A percentile compares a stretch with the other conserved stretches of the same genome.
Evolutionary conservation across 1,140 invertebrate genomes (phyloP).

Genomic region (Pentalonia nigronervosa): DNA sequence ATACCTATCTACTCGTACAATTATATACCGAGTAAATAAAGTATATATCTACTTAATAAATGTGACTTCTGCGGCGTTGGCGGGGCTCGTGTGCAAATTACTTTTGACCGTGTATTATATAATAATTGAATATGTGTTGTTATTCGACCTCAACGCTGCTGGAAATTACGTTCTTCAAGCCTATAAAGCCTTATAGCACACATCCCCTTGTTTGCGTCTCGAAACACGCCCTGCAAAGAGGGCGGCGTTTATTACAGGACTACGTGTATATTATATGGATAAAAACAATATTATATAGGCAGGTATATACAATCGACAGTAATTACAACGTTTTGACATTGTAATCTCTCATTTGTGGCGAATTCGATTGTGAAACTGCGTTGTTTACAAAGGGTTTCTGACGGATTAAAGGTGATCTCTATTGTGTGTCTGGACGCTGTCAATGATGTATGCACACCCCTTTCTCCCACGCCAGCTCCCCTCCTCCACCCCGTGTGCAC

Average conservation of each 20-base stretch:
- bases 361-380: slow-evolving; percentile 28
- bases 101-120: background rate
- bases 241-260: too few species aligned
- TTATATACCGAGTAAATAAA: background rate
- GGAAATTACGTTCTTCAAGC: background rate
- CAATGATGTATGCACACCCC: slow-evolving; percentile 8
- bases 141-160: background rate
- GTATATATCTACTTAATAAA: background rate
- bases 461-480: too few species aligned
- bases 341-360: slow-evolving; percentile 25
- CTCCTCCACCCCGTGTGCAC: too few species aligned
- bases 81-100: background rate
- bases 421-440: slow-evolving; percentile 27
- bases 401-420: slow-evolving; percentile 29
- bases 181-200: background rate
- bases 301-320: slow-evolving; percentile 18
- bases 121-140: background rate
- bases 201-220: background rate
- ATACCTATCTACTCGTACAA: background rate
- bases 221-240: background rate
- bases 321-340: slow-evolving; percentile 44
- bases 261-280: background rate
- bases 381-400: slow-evolving; percentile 42
- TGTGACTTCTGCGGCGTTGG: background rate
- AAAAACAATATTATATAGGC: slow-evolving; percentile 22